phyloP scores from a whole-genome alignment of 2,113 vertebrate genomes.

The Smithornis capensis region DNA sequence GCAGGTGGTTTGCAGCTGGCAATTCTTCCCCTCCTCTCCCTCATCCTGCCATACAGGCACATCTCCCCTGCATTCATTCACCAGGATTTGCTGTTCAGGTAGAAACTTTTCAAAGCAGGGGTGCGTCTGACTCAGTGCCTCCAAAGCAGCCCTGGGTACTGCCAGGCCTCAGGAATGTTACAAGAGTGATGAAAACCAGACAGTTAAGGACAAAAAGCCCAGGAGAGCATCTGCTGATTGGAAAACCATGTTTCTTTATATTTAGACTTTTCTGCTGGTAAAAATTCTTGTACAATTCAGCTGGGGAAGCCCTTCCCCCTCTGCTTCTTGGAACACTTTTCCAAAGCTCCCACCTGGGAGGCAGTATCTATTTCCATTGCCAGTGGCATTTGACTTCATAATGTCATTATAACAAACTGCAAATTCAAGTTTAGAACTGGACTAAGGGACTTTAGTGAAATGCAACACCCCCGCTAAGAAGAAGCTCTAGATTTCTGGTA shows the following conservation, averaged over 20 bases:
- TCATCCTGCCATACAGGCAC: background rate
- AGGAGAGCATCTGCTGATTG: background rate
- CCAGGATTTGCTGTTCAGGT: background rate
- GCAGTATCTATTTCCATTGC: background rate
- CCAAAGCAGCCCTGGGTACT: background rate
- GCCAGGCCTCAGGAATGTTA: background rate
- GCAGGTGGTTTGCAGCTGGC: background rate
- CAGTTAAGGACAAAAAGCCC: background rate
- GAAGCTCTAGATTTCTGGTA: background rate
- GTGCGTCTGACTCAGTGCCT: background rate
- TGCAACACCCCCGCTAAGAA: background rate
- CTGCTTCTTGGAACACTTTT: background rate
- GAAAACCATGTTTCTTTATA: background rate
- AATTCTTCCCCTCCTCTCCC: background rate
- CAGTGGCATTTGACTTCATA: conserved; percentile 31
- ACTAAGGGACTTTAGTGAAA: background rate
- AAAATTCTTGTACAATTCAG: background rate
- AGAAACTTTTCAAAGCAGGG: background rate
- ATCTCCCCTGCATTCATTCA: background rate
- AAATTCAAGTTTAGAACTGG: background rate
- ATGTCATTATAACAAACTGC: background rate
- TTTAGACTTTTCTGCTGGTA: background rate
- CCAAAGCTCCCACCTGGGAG: background rate
- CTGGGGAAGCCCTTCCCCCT: background rate
- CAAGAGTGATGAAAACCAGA: background rate